Conservation (phyloP, 2,888 invertebrate species). For the Teleogryllus oceanicus region DNA sequence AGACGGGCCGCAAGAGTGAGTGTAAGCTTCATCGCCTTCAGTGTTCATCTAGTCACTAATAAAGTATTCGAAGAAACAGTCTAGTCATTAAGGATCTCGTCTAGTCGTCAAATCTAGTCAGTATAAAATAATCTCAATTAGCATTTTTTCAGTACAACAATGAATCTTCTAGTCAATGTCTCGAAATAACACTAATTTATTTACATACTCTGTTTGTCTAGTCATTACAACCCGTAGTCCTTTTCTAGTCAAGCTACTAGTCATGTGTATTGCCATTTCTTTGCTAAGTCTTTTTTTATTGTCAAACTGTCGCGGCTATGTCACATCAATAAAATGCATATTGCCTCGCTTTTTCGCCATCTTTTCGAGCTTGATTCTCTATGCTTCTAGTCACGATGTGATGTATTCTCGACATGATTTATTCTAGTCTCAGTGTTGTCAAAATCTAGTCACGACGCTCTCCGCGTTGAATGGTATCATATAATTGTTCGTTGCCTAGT, state of each 20-base stretch:
- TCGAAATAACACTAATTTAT: neutral
- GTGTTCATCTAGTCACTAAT: neutral
- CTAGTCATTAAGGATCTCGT: neutral
- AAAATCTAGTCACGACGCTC: too few relatives aligned
- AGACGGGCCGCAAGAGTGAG: neutral
- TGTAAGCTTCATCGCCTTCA: neutral
- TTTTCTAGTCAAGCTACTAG: neutral
- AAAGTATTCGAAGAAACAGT: neutral
- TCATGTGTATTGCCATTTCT: neutral
- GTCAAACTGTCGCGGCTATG: too few relatives aligned
- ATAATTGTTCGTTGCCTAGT: too few relatives aligned
- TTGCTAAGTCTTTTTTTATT: too few relatives aligned
- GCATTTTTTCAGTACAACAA: too few relatives aligned
- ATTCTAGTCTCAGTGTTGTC: too few relatives aligned
- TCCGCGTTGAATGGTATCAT: too few relatives aligned
- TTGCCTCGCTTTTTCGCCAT: too few relatives aligned
- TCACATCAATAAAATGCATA: too few relatives aligned
- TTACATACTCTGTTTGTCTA: slow-evolving; percentile 22
- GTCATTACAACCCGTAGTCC: slow-evolving; percentile 12
- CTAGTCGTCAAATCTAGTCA: neutral
- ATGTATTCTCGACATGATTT: too few relatives aligned
- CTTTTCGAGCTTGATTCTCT: too few relatives aligned
- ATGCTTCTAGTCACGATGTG: too few relatives aligned
- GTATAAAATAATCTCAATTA: neutral
- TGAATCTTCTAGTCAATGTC: neutral